Evolutionary conservation across 64 coral and sea anemone genomes (phyloP).

Genomic region (Porites lutea): DNA sequence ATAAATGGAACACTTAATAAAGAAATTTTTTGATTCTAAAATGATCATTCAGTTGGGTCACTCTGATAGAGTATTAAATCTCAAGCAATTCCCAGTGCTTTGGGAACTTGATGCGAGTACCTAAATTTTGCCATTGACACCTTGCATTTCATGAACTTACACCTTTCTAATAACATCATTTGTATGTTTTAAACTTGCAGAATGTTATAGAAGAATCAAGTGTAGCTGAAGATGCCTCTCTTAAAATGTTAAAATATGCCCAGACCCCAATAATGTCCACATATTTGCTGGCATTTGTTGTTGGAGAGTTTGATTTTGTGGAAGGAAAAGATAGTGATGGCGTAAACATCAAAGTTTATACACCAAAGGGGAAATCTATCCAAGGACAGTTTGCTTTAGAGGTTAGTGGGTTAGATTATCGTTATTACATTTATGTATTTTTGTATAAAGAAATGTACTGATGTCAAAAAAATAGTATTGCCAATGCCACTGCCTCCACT

Average conservation of each 20-base stretch:
- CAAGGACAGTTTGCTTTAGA: constrained; percentile 98
- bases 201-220: constrained; percentile 90
- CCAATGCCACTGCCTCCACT: too few species aligned
- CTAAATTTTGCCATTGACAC: too few species aligned
- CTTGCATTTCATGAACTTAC: background rate
- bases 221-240: constrained; percentile 58
- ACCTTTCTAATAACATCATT: background rate
- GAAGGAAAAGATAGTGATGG: constrained; percentile 91
- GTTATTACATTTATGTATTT: too few species aligned
- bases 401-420: constrained; percentile 32
- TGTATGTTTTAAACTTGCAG: constrained; percentile 27
- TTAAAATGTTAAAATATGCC: constrained; percentile 89
- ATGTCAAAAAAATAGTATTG: too few species aligned
- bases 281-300: constrained; percentile 97
- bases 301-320: constrained; percentile 99
- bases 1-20: too few species aligned
- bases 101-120: too few species aligned
- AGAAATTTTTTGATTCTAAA: too few species aligned
- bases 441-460: too few species aligned
- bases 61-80: too few species aligned
- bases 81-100: too few species aligned
- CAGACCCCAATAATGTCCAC: constrained; percentile 95
- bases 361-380: constrained; percentile 85
- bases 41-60: too few species aligned
- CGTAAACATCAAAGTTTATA: constrained; percentile 87